These are phyloP conservation scores for Labeo calbasu DNA, from an alignment of 2,797 vertebrate genomes.

Conservation along the genomic window DNA sequence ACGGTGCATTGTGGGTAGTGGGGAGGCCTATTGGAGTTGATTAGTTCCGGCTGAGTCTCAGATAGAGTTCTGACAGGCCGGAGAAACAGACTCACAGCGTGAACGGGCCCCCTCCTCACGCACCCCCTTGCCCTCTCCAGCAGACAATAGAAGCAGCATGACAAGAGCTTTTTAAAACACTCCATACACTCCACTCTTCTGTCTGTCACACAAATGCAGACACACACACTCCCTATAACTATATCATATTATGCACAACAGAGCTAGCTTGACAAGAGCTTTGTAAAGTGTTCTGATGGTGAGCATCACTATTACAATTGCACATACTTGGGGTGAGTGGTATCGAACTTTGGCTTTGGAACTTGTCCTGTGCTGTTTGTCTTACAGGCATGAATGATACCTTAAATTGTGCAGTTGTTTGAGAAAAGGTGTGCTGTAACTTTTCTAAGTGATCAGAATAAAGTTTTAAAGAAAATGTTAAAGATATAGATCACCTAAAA, in stretches of 20 bases:
- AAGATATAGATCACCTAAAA: too few relatives aligned
- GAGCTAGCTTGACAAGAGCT: slow-evolving; percentile 53
- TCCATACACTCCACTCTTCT: slow-evolving; percentile 51
- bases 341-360: background rate
- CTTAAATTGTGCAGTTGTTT: background rate
- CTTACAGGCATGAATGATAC: background rate
- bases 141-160: slow-evolving; percentile 77
- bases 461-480: background rate
- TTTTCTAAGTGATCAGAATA: background rate
- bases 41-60: slow-evolving; percentile 98
- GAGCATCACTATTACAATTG: background rate
- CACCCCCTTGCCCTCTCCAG: slow-evolving; percentile 66
- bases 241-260: slow-evolving; percentile 52
- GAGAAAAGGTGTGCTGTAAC: background rate
- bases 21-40: slow-evolving; percentile 94
- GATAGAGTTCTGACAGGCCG: slow-evolving; percentile 98
- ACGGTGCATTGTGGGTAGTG: slow-evolving; percentile 87
- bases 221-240: slow-evolving; percentile 46
- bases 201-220: slow-evolving; percentile 39
- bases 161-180: slow-evolving; percentile 81
- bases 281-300: slow-evolving; percentile 48
- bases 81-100: slow-evolving; percentile 87
- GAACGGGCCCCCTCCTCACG: slow-evolving; percentile 63
- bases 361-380: background rate
- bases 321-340: background rate